A percentile compares a stretch with the other conserved stretches of the same genome.
Conservation (phyloP, 2,797 vertebrate genomes). For the Gambelia wislizenii region DNA sequence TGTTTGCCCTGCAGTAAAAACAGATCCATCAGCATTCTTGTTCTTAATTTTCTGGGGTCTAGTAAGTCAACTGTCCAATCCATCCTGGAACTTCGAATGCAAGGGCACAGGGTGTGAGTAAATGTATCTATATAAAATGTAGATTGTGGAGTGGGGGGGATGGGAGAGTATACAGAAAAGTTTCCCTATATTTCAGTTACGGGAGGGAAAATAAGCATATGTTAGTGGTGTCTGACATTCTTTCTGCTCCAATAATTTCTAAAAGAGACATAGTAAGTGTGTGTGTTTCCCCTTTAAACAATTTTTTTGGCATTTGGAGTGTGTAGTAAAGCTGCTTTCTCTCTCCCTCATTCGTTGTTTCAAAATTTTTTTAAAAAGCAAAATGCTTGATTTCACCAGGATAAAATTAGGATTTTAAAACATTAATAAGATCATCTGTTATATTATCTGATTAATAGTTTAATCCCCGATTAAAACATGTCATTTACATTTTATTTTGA, state of each 20-base stretch:
- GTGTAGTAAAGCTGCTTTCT: conserved; percentile 47
- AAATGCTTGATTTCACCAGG: not conserved
- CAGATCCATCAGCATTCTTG: conserved; percentile 67
- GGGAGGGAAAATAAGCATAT: conserved; percentile 80
- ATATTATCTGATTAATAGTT: conserved; percentile 10
- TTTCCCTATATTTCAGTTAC: conserved; percentile 78
- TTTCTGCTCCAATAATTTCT: conserved; percentile 79
- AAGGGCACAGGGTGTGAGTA: conserved; percentile 67
- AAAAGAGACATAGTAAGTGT: conserved; percentile 63
- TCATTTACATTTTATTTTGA: not conserved
- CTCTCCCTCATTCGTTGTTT: conserved; percentile 22
- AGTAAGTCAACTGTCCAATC: conserved; percentile 69
- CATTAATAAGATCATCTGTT: not conserved
- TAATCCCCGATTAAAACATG: not conserved
- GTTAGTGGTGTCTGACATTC: conserved; percentile 81
- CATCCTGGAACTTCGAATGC: conserved; percentile 67
- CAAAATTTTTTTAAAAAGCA: conserved; percentile 49
- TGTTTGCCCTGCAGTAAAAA: conserved; percentile 75
- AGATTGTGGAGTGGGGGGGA: conserved; percentile 52
- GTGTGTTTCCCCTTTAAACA: conserved; percentile 75
- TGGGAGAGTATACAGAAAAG: conserved; percentile 52
- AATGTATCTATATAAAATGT: conserved; percentile 74
- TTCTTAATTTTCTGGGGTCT: conserved; percentile 64
- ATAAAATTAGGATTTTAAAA: conserved; percentile 39
- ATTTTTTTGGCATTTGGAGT: conserved; percentile 67